These are phyloP conservation scores for Rhinella marina DNA, from an alignment of 2,797 vertebrate species.

Conservation along the genomic window DNA sequence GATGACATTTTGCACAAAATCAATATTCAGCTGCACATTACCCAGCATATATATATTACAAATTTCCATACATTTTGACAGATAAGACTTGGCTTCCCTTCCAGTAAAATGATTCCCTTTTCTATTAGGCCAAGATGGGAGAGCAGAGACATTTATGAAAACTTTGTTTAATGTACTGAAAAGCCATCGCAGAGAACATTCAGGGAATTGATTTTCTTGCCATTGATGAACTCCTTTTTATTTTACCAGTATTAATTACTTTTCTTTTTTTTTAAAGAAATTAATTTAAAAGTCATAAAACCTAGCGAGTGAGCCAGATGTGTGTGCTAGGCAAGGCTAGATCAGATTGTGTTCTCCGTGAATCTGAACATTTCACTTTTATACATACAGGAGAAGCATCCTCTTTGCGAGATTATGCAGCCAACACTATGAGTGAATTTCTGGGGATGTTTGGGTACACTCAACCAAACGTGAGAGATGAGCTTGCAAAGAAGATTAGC, in stretches of 20 bases:
- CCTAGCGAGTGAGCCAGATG: slow-evolving; percentile 81
- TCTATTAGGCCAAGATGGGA: slow-evolving; percentile 79
- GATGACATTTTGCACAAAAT: not conserved
- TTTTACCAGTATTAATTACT: slow-evolving; percentile 79
- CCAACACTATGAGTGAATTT: slow-evolving; percentile 98
- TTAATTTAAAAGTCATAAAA: slow-evolving; percentile 87
- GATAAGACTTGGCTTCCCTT: slow-evolving; percentile 71
- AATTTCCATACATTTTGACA: slow-evolving; percentile 47
- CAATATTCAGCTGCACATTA: not conserved
- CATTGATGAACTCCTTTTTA: slow-evolving; percentile 88
- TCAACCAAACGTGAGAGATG: slow-evolving; percentile 93
- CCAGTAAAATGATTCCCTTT: slow-evolving; percentile 79
- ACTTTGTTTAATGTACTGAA: slow-evolving; percentile 90
- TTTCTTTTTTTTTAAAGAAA: slow-evolving; percentile 81
- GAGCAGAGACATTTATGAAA: slow-evolving; percentile 83
- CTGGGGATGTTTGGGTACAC: slow-evolving; percentile 98
- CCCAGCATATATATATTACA: not conserved
- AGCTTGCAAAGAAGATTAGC: slow-evolving; percentile 96
- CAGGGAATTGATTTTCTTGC: slow-evolving; percentile 88
- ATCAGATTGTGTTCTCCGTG: not conserved
- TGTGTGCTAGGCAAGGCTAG: slow-evolving; percentile 65
- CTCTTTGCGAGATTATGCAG: slow-evolving; percentile 92
- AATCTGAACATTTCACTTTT: slow-evolving; percentile 62
- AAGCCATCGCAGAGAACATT: slow-evolving; percentile 87
- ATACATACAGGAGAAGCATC: slow-evolving; percentile 85